phyloP scores from a whole-genome alignment of 2,113 vertebrate genomes.

The Antennarius striatus region DNA sequence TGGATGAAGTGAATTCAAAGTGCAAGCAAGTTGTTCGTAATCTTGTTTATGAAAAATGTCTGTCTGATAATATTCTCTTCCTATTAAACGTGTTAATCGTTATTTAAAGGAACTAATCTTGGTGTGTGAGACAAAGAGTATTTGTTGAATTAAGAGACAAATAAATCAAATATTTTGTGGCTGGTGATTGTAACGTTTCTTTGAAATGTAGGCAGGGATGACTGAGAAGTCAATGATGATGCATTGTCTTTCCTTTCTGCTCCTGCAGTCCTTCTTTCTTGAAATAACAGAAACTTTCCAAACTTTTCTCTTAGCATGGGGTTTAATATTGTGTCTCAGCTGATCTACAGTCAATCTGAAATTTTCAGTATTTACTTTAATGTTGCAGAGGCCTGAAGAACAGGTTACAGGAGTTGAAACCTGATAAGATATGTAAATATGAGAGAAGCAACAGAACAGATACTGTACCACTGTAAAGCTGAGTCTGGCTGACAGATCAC shows the following conservation, averaged over 20 bases:
- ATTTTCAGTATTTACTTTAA: background rate
- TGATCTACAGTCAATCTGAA: too few relatives aligned
- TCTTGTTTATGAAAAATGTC: constrained; percentile 58
- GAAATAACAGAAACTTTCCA: background rate
- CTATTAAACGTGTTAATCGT: constrained; percentile 71
- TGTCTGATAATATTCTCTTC: constrained; percentile 68
- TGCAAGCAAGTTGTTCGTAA: constrained; percentile 72
- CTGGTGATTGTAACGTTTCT: constrained; percentile 59
- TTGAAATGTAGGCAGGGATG: constrained; percentile 23
- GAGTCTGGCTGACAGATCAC: too few relatives aligned
- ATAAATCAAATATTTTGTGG: constrained; percentile 78
- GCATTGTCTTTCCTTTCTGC: background rate
- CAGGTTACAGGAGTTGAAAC: background rate
- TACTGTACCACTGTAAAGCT: too few relatives aligned
- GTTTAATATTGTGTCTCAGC: too few relatives aligned
- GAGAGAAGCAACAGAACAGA: too few relatives aligned
- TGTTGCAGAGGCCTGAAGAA: rapidly evolving
- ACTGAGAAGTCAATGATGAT: background rate
- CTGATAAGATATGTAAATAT: too few relatives aligned
- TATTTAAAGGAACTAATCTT: constrained; percentile 73
- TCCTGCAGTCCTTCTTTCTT: background rate
- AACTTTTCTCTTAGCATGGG: too few relatives aligned
- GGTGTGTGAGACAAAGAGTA: constrained; percentile 74
- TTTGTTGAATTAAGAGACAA: constrained; percentile 73
- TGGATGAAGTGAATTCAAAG: constrained; percentile 72